Evolutionary conservation across 2,888 invertebrate genomes (phyloP).

Genomic region (Maniola hyperantus): DNA sequence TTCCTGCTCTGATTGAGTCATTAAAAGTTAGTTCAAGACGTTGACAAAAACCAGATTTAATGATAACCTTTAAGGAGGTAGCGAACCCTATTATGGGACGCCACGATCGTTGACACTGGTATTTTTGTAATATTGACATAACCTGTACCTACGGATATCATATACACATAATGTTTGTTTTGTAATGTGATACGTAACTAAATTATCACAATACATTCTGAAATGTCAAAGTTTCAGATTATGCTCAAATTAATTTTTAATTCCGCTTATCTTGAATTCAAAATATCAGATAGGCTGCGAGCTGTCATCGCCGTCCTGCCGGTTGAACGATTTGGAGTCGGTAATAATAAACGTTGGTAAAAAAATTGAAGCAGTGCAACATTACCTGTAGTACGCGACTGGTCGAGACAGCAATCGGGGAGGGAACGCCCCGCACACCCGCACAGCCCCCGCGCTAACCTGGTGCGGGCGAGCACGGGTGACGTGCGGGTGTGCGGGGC

Average conservation of each 20-base stretch:
- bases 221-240: slow-evolving; percentile 4
- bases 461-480: too few relatives aligned
- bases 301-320: slow-evolving; percentile 67
- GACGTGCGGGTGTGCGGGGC: too few relatives aligned
- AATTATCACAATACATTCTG: not conserved
- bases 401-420: too few relatives aligned
- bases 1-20: not conserved
- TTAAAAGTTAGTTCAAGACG: not conserved
- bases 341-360: slow-evolving; percentile 68
- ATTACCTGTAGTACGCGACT: too few relatives aligned
- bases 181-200: not conserved
- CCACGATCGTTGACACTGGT: not conserved
- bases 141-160: not conserved
- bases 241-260: slow-evolving; percentile 35
- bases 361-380: slow-evolving; percentile 70
- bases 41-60: not conserved
- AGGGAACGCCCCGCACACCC: too few relatives aligned
- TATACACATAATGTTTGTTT: too few relatives aligned
- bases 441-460: too few relatives aligned
- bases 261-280: slow-evolving; percentile 42
- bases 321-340: slow-evolving; percentile 63
- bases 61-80: not conserved
- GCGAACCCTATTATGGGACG: not conserved
- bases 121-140: slow-evolving; percentile 4
- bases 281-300: slow-evolving; percentile 58